Evolutionary conservation across 2,113 vertebrate genomes (phyloP), one percentile per base, ranked within the genome.

Genomic region (Cottus gobio): DNA sequence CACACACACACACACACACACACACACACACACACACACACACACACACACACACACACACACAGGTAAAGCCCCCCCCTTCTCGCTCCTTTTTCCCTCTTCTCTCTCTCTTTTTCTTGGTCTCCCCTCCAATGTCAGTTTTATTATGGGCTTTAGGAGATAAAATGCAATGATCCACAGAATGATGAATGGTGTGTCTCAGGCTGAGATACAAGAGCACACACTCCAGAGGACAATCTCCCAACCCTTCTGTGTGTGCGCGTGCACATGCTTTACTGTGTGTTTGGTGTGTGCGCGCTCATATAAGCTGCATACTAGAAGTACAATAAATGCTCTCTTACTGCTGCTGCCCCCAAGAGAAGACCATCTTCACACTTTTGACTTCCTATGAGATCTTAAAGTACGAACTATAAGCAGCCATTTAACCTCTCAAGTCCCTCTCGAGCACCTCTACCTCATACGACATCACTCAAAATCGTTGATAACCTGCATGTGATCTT

Each of bases 61-160:
- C 77, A 54, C 78, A 87, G 77, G 83, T 87, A 86, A 71, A 73
- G 52, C 74, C 54, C 73, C 61, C 74, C 68, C 73, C 44, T 16
- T 54, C 77, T 48, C 75, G 22, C 46, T 50, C 70, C 65, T 24
- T 44, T 79, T 60, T 66, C 36, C 26, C n/a, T n/a, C n/a, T 65
- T 37, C 42, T 30, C 86, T 79, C 68, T 52, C 77, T 65, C 79
- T 77, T 85, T 74, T 16, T 89, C 92, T 92, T 90, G 79, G 84
- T 92, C 77, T 91, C 92, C 87, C 88, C 87, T 91, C 91, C 94
- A 94, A 87, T 95, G 95, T 96, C 93, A 95, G 92, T 95, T 95
- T 93, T 95, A 96, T 95, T 95, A 95, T 93, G 64, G 87, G 95
- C 94, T 95, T 96, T 91, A 93, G 95, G 95, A 93, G 92, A 95